phyloP scores from a whole-genome alignment of 2,888 invertebrate genomes.

The Eudemis profundana region DNA sequence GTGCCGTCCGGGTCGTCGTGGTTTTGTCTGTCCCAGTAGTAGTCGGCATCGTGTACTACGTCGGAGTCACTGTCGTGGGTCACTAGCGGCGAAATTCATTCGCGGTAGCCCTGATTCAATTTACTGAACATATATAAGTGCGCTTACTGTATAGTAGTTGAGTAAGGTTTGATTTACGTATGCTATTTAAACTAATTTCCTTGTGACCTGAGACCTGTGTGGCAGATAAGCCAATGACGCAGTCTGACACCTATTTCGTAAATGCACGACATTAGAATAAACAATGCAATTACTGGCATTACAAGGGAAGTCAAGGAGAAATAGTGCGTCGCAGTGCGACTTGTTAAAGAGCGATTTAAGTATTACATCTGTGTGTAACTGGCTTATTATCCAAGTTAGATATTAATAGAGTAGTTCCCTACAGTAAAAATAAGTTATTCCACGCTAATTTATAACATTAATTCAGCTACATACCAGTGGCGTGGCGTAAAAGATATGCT shows the following conservation, averaged over 20 bases:
- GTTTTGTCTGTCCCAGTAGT: too few species aligned
- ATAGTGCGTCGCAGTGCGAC: background rate
- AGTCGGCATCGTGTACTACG: too few species aligned
- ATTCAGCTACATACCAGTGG: too few species aligned
- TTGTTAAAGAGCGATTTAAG: background rate
- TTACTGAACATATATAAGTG: too few species aligned
- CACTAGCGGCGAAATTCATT: too few species aligned
- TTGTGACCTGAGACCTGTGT: slow-evolving; percentile 5
- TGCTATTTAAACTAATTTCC: slow-evolving; percentile 16
- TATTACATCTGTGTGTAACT: background rate
- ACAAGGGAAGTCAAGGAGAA: slow-evolving; percentile 39
- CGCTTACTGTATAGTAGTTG: background rate
- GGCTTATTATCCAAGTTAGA: background rate
- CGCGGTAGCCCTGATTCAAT: too few species aligned
- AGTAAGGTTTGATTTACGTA: background rate
- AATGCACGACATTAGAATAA: slow-evolving; percentile 57
- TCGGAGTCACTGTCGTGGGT: too few species aligned
- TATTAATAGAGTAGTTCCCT: background rate
- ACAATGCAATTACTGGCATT: slow-evolving; percentile 49
- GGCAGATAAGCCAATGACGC: slow-evolving; percentile 63
- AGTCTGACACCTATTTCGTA: slow-evolving; percentile 63
- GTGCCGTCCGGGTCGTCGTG: too few species aligned
- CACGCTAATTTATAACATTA: too few species aligned
- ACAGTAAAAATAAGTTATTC: too few species aligned
- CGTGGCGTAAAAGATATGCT: too few species aligned